Base-by-base conservation (phyloP, 2,113 vertebrate genomes). In the Machaerirhynchus nigripectus region DNA sequence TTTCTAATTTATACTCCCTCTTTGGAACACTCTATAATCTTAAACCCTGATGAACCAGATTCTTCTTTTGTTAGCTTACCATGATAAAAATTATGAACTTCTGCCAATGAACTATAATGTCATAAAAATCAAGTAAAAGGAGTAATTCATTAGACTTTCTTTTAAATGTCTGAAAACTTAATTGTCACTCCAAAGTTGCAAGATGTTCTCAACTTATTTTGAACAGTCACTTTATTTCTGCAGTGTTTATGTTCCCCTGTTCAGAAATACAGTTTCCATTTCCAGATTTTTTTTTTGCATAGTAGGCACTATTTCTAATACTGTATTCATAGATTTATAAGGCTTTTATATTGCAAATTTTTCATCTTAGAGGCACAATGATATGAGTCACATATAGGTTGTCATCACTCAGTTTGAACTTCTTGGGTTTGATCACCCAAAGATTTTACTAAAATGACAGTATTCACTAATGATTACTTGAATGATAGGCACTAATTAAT, bases 401-500 rank as follows among this genome's bases (percentile, higher is more conserved):
- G 73, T 75, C 79, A 94, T 59, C 55, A 76, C 52, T 69, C 68
- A 69, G 46, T 76, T 73, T 82, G 33, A 93, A 94, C 47, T 84
- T 80, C 47, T 76, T 82, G 42, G 14, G 28, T 86, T 84, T 13
- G 8, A 84, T 71, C 68, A 84, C n/a, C 61, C 47, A n/a, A 65
- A 26, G 31, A 30, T 82, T 91, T 92, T 71, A 74, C 82, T 86
- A 57, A 89, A 93, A 88, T 80, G 55, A 70, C 50, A 87, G 61
- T 80, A 88, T 82, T 87, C 37, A 49, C 42, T 57, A 69, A 91
- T 60, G 37, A 75, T 53, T 64, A 77, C 31, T 46, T 85, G 82
- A 87, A 89, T 91, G 65, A 94, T 82, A 90, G 52, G 28, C 39
- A 67, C 49, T 70, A 90, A 89, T 86, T 81, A 94, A 94, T 68